Evolutionary conservation across 2,797 vertebrate genomes (phyloP).

Genomic region (Hoplostethus mediterraneus): DNA sequence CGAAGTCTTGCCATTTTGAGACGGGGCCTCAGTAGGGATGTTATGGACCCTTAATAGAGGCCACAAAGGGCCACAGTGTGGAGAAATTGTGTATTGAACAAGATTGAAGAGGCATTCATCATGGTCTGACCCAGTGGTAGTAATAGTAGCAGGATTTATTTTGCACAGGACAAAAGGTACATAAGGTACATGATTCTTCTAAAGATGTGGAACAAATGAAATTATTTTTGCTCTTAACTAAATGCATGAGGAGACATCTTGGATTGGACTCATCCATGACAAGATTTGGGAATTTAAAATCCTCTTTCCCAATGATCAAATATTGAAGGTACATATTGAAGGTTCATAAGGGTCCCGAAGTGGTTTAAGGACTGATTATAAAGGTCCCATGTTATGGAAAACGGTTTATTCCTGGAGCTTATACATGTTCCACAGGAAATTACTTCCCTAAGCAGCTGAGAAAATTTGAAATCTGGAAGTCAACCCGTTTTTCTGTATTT

Average conservation of each 20-base stretch:
- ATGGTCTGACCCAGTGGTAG: constrained; percentile 24
- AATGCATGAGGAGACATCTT: constrained; percentile 5
- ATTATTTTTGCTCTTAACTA: constrained; percentile 3
- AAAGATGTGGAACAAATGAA: constrained; percentile 41
- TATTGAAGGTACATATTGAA: background rate
- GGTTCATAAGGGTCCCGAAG: background rate
- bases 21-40: constrained; percentile 22
- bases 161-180: constrained; percentile 8
- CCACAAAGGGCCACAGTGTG: background rate
- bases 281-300: constrained; percentile 13
- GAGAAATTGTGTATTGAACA: constrained; percentile 23
- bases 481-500: too few species aligned
- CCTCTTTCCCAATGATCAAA: background rate
- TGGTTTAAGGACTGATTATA: background rate
- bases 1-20: constrained; percentile 11
- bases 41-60: background rate
- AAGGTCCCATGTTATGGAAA: too few species aligned
- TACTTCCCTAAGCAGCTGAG: too few species aligned
- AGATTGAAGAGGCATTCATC: constrained; percentile 41
- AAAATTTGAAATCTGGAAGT: too few species aligned
- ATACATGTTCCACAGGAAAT: too few species aligned
- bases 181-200: constrained; percentile 27
- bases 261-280: background rate
- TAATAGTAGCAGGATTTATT: constrained; percentile 35
- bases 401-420: too few species aligned